phyloP scores from a whole-genome alignment of 2,888 invertebrate species.

The Nemapogon koenigi region DNA sequence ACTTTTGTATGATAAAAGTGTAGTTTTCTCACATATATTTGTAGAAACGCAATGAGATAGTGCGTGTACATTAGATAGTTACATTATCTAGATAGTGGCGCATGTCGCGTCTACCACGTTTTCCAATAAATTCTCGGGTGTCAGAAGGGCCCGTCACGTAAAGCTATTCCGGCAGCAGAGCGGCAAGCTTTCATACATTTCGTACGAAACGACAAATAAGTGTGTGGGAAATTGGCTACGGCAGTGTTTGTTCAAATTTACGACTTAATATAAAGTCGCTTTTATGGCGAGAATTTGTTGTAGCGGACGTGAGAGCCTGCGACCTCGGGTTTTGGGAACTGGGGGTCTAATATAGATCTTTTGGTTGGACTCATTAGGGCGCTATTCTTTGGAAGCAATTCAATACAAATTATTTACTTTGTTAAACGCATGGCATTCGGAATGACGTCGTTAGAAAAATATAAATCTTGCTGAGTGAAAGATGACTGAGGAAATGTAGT shows the following conservation, averaged over 20 bases:
- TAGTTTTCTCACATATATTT: no score
- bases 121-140: conserved; percentile 38
- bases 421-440: no score
- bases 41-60: no score
- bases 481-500: no score
- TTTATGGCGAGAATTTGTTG: conserved; percentile 30
- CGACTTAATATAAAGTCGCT: conserved; percentile 44
- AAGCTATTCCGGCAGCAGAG: conserved; percentile 21
- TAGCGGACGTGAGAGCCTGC: conserved; percentile 25
- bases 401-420: no score
- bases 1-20: no score
- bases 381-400: no score
- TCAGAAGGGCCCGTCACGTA: conserved; percentile 37
- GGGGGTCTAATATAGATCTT: conserved; percentile 4
- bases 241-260: conserved; percentile 40
- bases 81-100: no score
- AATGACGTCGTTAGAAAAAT: no score
- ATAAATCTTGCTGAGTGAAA: no score
- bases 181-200: conserved; percentile 11
- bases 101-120: conserved; percentile 26
- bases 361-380: no score
- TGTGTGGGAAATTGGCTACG: conserved; percentile 33
- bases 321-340: conserved; percentile 22
- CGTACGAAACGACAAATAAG: conserved; percentile 21
- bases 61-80: no score